Conservation (phyloP, 2,113 vertebrate species). For the Toxotes chatareus region DNA sequence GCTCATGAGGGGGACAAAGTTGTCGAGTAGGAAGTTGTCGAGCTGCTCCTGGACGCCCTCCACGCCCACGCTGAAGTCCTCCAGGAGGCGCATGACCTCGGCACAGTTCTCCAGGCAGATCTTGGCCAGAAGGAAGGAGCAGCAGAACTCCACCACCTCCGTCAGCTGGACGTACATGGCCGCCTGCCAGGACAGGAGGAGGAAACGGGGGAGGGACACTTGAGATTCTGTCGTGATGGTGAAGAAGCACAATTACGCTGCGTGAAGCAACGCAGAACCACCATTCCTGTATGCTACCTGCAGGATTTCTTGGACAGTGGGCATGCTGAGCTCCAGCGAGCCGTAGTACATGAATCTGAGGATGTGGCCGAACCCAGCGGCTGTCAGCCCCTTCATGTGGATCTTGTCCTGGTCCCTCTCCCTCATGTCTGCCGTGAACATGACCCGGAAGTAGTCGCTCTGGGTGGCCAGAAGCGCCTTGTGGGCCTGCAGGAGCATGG, state of each 20-base stretch:
- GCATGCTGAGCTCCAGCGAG: slow-evolving; percentile 99
- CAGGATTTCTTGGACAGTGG: slow-evolving; percentile 97
- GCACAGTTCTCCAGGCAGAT: slow-evolving; percentile 99
- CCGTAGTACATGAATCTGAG: slow-evolving; percentile 99
- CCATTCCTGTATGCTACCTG: slow-evolving; percentile 77
- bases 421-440: slow-evolving; percentile 99
- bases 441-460: slow-evolving; percentile 99
- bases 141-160: slow-evolving; percentile 99
- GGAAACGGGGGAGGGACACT: background rate
- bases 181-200: slow-evolving; percentile 74
- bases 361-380: slow-evolving; percentile 96
- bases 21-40: slow-evolving; percentile 95
- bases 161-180: slow-evolving; percentile 99
- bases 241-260: background rate
- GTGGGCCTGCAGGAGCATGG: slow-evolving; percentile 86
- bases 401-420: slow-evolving; percentile 99
- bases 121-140: slow-evolving; percentile 98
- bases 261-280: background rate
- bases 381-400: slow-evolving; percentile 98
- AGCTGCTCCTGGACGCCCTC: slow-evolving; percentile 98
- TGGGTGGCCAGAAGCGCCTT: slow-evolving; percentile 98
- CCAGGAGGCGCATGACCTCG: slow-evolving; percentile 98
- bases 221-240: background rate
- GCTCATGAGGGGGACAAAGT: slow-evolving; percentile 98
- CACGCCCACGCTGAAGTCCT: slow-evolving; percentile 98